These are phyloP conservation scores for Aphrocallistes beatrix DNA, from an alignment of 37 sponge, comb jelly and placozoan species.

Conservation along the genomic window DNA sequence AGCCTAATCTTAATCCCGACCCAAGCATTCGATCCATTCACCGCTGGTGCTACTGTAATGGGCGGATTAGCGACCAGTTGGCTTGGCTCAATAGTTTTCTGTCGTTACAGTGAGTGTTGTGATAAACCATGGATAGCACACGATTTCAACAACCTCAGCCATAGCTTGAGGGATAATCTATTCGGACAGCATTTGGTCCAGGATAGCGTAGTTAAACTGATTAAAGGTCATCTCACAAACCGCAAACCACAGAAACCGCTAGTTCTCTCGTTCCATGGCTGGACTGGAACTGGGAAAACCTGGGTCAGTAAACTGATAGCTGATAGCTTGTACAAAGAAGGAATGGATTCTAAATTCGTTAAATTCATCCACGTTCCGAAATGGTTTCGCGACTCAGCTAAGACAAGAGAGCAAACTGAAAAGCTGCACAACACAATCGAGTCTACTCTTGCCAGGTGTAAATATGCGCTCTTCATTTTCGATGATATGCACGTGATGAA, in stretches of 20 bases:
- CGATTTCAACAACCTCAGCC: background rate
- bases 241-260: slow-evolving; percentile 10
- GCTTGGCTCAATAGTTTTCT: background rate
- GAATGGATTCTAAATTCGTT: background rate
- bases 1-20: no score
- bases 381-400: background rate
- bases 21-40: background rate
- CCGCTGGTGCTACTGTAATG: background rate
- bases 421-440: background rate
- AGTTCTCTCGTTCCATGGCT: slow-evolving; percentile 24
- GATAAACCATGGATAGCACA: background rate
- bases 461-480: slow-evolving; percentile 13
- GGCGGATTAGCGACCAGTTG: background rate
- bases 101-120: slow-evolving; percentile 15
- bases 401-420: background rate
- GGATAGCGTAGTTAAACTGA: background rate
- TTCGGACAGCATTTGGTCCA: slow-evolving; percentile 26
- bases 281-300: slow-evolving; percentile 24
- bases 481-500: background rate
- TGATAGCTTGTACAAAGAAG: slow-evolving; percentile 5
- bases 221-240: slow-evolving; percentile 17
- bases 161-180: background rate
- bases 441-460: background rate
- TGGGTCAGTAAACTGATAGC: slow-evolving; percentile 18
- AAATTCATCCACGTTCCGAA: background rate